Evolutionary conservation across 2,113 vertebrate genomes (phyloP), one percentile per base, ranked within the genome.

Genomic region (Brachypteracias leptosomus): DNA sequence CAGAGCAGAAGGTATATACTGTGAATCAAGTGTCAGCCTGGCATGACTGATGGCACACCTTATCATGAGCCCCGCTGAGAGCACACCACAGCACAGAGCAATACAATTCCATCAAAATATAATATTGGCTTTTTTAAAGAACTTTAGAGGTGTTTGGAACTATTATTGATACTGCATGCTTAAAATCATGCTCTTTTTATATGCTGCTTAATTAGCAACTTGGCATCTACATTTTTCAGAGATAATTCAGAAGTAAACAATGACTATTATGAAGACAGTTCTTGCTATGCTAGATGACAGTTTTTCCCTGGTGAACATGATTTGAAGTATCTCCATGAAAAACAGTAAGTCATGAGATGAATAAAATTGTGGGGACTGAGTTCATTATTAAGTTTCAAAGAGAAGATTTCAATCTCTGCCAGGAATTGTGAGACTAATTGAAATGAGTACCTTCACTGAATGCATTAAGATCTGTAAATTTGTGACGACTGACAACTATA

Each of bases 361-460:
- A 94, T 13, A 82, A 52, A 92, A 90, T 33, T 25, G 36, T 31
- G 72, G 21, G 24, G 57, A 65, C 70, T 31, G 70, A 81, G 65
- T 75, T 89, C 31, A 66, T 89, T 90, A 87, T 55, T 75, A 89
- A 84, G 52, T 68, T 59, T 54, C 61, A 84, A 62, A 84, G 58
- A 66, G 58, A 86, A 82, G 55, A 77, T 75, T 90, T 91, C 65
- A 55, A 20, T 77, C 40, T 86, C 73, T 95, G 65, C n/a, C 65
- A 92, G 54, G 36, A 93, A 67, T 86, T 84, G 76, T 3, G 40
- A 94, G 61, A 93, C 76, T 95, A 92, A 96, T 89, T 89, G 80
- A 92, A 92, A 95, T 1, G 44, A 92, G 10, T 91, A 67, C 52
- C 40, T 81, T 80, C 8, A 3, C 76, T 92, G 73, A 92, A 89